Evolutionary conservation across 2,797 vertebrate species (phyloP), one percentile per base, ranked within the genome.

Genomic region (Dipus sagitta): DNA sequence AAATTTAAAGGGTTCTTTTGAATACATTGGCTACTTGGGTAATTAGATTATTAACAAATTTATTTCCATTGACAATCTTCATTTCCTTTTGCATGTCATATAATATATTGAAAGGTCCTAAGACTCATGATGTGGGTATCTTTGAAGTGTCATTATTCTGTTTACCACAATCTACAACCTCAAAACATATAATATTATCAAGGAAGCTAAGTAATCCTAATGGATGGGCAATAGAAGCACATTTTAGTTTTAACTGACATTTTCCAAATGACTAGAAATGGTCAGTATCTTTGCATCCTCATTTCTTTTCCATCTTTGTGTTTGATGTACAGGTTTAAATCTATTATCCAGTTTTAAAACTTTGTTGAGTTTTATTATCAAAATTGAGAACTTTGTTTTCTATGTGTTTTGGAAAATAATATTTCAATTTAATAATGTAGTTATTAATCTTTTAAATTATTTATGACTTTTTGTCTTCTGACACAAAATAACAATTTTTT

Each of bases 401-500:
- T 58, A 58, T 13, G 4, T n/a, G 14, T 76, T 86, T 86, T 86
- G 87, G 42, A 67, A 94, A 26, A 90, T 6, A 91, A 34, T 34
- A 83, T 88, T 79, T 86, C 12, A 58, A 75, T 74, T 93, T 75
- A 30, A 68, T 34, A 15, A n/a, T 34, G 52, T 38, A 68, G 9
- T 72, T 58, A 42, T 62, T 71, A 38, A 77, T 62, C n/a, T 80
- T 79, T 74, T 75, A 79, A 60, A 77, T 71, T 79, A 76, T 64
- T 62, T 38, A 71, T 34, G 12, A 13, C 60, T 93, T 47, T 88
- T 26, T 58, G 3, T 62, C 9, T 14, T 68, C 62, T 84, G 30
- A 88, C 14, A 13, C 54, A 58, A 58, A 58, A 58, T 58, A 58
- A 54, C 18, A 83, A 70, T 81, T 93, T 93, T 82, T 84, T 79